These are phyloP conservation scores for Zootermopsis nevadensis DNA, from an alignment of 2,888 invertebrate species.

Conservation along the genomic window DNA sequence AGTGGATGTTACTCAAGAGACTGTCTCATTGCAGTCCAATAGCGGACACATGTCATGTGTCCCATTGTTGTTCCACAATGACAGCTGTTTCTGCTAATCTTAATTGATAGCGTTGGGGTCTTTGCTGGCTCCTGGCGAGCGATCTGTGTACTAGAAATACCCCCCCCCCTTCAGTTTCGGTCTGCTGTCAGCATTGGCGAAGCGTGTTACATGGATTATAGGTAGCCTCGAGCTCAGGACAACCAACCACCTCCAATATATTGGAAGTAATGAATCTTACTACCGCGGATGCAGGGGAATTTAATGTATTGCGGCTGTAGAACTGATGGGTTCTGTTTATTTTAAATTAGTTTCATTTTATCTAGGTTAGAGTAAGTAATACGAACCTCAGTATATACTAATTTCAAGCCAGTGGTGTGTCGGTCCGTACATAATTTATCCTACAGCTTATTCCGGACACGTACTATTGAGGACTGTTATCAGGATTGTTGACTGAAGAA, in stretches of 20 bases:
- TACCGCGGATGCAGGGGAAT: not conserved
- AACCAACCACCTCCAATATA: not conserved
- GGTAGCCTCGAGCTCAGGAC: not conserved
- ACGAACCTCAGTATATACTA: not conserved
- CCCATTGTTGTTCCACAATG: not conserved
- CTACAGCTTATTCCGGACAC: no score
- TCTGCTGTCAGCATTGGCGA: constrained; percentile 5
- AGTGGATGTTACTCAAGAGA: no score
- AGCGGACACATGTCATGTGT: not conserved
- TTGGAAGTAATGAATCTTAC: not conserved
- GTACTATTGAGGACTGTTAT: no score
- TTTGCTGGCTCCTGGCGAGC: constrained; percentile 1
- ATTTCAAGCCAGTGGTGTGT: not conserved
- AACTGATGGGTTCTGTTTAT: not conserved
- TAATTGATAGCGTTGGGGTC: constrained; percentile 31
- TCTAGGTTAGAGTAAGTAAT: not conserved
- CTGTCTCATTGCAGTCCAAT: no score
- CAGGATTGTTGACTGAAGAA: no score
- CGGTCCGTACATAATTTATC: no score
- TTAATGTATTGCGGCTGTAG: not conserved
- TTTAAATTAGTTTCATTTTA: not conserved
- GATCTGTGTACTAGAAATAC: not conserved
- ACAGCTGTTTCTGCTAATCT: not conserved
- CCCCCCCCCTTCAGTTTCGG: not conserved
- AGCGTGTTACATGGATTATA: not conserved